Conservation (phyloP, 2,888 invertebrate genomes). For the Diarsia mendica region DNA sequence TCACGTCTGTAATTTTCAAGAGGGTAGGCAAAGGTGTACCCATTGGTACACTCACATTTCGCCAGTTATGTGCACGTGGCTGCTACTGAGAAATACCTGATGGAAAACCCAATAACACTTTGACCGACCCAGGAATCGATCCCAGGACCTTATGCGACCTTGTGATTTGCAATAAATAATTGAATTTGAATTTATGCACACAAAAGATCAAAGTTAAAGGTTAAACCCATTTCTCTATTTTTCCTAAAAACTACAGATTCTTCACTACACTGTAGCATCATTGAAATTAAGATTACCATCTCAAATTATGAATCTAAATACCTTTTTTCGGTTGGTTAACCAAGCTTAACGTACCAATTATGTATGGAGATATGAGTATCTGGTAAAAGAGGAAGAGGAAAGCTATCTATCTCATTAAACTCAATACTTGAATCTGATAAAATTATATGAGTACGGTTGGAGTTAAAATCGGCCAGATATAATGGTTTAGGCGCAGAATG, state of each 20-base stretch:
- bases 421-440: background rate
- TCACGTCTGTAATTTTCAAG: no score
- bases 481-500: no score
- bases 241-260: background rate
- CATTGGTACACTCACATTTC: no score
- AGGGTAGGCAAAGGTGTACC: no score
- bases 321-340: constrained; percentile 17
- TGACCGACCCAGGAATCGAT: no score
- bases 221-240: background rate
- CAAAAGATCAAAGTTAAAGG: no score
- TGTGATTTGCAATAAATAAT: no score
- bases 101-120: no score
- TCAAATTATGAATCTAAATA: constrained; percentile 15
- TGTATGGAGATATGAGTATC: constrained; percentile 15
- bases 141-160: no score
- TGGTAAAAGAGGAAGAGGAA: background rate
- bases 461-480: background rate
- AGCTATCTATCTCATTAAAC: background rate
- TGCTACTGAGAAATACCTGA: no score
- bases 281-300: constrained; percentile 17
- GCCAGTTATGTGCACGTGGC: no score
- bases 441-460: background rate
- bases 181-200: no score
- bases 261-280: background rate
- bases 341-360: constrained; percentile 33